phyloP scores from a whole-genome alignment of 2,113 vertebrate genomes.

The Cyanoliseus patagonus region DNA sequence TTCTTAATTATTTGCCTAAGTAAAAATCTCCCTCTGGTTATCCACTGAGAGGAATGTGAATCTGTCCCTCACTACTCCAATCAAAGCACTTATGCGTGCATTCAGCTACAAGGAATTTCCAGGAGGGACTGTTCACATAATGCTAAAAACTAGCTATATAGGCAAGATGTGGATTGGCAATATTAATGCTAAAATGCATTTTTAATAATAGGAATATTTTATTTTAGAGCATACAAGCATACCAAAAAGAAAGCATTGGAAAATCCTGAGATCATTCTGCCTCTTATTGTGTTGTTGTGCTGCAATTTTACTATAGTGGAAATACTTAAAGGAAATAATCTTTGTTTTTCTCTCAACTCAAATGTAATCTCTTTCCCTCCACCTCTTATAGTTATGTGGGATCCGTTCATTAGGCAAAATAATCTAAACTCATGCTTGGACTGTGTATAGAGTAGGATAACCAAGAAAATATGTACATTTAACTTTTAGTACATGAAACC shows the following conservation, averaged over 20 bases:
- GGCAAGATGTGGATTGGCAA: background rate
- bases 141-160: background rate
- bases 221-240: background rate
- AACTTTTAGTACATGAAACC: background rate
- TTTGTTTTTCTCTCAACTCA: background rate
- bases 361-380: background rate
- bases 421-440: background rate
- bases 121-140: background rate
- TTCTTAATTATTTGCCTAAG: constrained; percentile 31
- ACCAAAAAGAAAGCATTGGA: background rate
- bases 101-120: background rate
- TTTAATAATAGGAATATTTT: background rate
- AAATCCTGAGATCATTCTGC: background rate
- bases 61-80: background rate
- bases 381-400: background rate
- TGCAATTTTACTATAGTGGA: background rate
- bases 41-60: background rate
- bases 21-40: background rate
- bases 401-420: background rate
- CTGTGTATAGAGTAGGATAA: background rate
- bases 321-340: background rate
- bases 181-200: background rate
- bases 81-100: background rate
- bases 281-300: background rate
- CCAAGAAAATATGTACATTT: background rate